Percentiles rank a stretch among this genome's conserved stretches.
Conservation (phyloP, 2,888 invertebrate species). For the Ptychoptera contaminata region DNA sequence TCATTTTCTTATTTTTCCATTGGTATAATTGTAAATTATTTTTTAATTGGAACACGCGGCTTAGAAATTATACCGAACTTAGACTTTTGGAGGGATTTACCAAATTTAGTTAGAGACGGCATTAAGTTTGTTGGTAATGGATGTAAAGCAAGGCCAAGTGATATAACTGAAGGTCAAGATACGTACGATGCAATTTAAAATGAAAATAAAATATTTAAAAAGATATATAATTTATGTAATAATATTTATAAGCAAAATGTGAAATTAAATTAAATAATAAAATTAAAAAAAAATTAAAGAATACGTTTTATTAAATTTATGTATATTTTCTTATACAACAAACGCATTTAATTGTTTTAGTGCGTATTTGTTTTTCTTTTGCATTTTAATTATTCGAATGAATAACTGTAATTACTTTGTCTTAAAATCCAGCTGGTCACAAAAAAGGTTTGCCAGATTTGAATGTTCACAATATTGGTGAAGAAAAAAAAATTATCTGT, state of each 20-base stretch:
- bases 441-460: too few relatives aligned
- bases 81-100: slow-evolving; percentile 55
- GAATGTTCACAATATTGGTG: too few relatives aligned
- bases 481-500: too few relatives aligned
- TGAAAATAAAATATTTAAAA: neutral
- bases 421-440: too few relatives aligned
- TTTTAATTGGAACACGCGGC: slow-evolving; percentile 54
- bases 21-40: slow-evolving; percentile 47
- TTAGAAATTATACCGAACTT: slow-evolving; percentile 58
- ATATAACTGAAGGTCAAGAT: slow-evolving; percentile 8
- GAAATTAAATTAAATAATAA: neutral
- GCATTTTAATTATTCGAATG: too few relatives aligned
- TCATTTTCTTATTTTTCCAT: slow-evolving; percentile 44
- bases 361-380: too few relatives aligned
- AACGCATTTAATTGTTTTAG: too few relatives aligned
- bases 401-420: too few relatives aligned
- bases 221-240: neutral
- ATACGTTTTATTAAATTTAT: too few relatives aligned
- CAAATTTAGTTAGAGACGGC: slow-evolving; percentile 40
- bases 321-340: too few relatives aligned
- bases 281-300: too few relatives aligned
- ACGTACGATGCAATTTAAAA: slow-evolving; percentile 13
- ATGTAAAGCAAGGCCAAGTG: slow-evolving; percentile 9
- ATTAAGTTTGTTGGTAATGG: slow-evolving; percentile 12
- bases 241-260: neutral